A percentile compares a stretch with the other conserved stretches of the same genome.
phyloP scores from a whole-genome alignment of 2,113 vertebrate genomes.

The Python bivittatus region DNA sequence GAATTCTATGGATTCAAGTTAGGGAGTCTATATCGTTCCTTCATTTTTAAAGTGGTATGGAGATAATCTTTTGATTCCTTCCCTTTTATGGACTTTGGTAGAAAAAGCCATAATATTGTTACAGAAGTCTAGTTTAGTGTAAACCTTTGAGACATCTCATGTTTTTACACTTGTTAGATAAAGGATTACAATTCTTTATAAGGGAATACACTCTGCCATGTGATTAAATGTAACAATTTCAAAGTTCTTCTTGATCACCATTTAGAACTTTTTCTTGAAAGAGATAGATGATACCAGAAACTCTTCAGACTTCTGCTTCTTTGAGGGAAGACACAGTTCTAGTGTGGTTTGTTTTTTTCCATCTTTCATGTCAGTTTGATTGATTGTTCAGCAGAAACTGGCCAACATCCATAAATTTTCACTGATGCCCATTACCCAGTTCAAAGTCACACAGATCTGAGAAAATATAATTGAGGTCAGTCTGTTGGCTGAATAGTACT shows the following conservation, averaged over 20 bases:
- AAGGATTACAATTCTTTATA: constrained; percentile 17
- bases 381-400: background rate
- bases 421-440: background rate
- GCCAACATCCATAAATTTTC: background rate
- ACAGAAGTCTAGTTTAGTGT: constrained; percentile 11
- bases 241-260: background rate
- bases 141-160: constrained; percentile 15
- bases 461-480: constrained; percentile 3
- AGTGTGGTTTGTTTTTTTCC: background rate
- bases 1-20: background rate
- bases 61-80: constrained; percentile 8
- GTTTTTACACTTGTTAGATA: constrained; percentile 20
- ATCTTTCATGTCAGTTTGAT: background rate
- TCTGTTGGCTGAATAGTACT: background rate
- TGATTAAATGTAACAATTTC: background rate
- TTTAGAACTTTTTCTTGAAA: background rate
- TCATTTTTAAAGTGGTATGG: constrained; percentile 11
- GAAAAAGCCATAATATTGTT: constrained; percentile 16
- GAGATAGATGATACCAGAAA: background rate
- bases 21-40: background rate
- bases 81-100: constrained; percentile 18
- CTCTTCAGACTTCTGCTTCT: constrained; percentile 10
- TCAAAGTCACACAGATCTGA: background rate
- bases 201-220: background rate
- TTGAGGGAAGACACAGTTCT: background rate